Base-by-base conservation (phyloP, 2,113 vertebrate species). In the Hypocryptadius cinnamomeus region DNA sequence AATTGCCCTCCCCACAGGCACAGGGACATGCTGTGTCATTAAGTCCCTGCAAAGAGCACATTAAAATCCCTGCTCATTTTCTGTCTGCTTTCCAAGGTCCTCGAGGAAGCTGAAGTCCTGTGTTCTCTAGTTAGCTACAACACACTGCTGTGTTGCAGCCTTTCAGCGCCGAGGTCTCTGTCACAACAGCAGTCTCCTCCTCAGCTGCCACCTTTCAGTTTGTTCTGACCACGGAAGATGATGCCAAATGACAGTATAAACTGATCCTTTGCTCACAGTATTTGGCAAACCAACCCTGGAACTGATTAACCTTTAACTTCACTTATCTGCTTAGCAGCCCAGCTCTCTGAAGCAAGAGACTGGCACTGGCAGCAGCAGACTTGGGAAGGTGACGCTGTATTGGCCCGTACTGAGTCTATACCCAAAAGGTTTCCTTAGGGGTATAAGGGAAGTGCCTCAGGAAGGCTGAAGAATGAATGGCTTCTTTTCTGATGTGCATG, bases 301-400 rank as follows among this genome's bases (percentile, higher is more conserved):
- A 74, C 87, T 45, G 90, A 71, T 78, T 85, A 94, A 71, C 45
- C 47, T 76, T 85, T 90, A 91, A 80, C 60, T 91, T 91, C 79
- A 47, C 64, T 90, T 93, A 94, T 60, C 64, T 90, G 79, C 68
- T 65, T 84, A 68, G 59, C 40, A 90, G 90, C 56, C 59, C 17
- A 5, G 44, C 45, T 71, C 45, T 83, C 64, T 54, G 59, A 66
- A 78, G 63, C 30, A 22, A 31, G 69, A 70, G 56, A 60, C 3
- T 74, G 64, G 54, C 81, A 30, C 42, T 35, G 89, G 73, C 11
- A 53, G 66, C 78, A 42, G 71, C 27, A 28, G 60, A 10, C 42
- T 56, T 5, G 2, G 60, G 47, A 92, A 70, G 60, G 74, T 39
- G 64, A 78, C 2, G 1, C 27, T 42, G 27, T 27, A 12, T 12